Percentiles rank a stretch among this genome's conserved stretches.
Evolutionary conservation across 2,888 invertebrate species (phyloP).

Genomic region (Phania funesta): DNA sequence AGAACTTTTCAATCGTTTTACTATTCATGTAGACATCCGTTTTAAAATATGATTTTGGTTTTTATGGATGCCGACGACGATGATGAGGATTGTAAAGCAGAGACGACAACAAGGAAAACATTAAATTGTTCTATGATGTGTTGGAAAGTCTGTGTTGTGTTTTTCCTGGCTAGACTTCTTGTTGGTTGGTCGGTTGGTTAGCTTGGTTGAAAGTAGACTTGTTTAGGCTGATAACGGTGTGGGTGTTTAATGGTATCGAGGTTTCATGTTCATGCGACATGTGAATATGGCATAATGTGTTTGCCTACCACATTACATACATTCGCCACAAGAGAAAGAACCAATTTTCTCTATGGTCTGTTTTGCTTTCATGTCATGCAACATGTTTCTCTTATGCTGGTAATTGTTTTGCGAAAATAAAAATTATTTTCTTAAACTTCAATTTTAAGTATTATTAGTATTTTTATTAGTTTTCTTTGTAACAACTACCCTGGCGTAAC

Average conservation of each 20-base stretch:
- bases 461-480: conserved; percentile 51
- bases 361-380: conserved; percentile 36
- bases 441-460: conserved; percentile 34
- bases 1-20: conserved; percentile 51
- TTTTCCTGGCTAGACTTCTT: conserved; percentile 62
- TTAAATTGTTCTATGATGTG: conserved; percentile 14
- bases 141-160: conserved; percentile 48
- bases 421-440: conserved; percentile 37
- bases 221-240: conserved; percentile 26
- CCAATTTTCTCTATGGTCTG: conserved; percentile 15
- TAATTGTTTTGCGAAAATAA: conserved; percentile 17
- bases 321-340: conserved; percentile 1
- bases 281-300: conserved; percentile 45
- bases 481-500: background rate
- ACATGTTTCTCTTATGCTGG: conserved; percentile 28
- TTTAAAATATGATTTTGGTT: conserved; percentile 64
- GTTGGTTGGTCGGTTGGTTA: conserved; percentile 14
- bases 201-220: background rate
- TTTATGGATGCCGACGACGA: conserved; percentile 45
- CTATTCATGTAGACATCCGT: conserved; percentile 60
- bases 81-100: background rate
- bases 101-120: conserved; percentile 25
- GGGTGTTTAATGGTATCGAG: conserved; percentile 42
- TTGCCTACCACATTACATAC: conserved; percentile 38
- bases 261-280: conserved; percentile 55